Conservation (phyloP, 2,113 vertebrate genomes). For the Glaucidium brasilianum region DNA sequence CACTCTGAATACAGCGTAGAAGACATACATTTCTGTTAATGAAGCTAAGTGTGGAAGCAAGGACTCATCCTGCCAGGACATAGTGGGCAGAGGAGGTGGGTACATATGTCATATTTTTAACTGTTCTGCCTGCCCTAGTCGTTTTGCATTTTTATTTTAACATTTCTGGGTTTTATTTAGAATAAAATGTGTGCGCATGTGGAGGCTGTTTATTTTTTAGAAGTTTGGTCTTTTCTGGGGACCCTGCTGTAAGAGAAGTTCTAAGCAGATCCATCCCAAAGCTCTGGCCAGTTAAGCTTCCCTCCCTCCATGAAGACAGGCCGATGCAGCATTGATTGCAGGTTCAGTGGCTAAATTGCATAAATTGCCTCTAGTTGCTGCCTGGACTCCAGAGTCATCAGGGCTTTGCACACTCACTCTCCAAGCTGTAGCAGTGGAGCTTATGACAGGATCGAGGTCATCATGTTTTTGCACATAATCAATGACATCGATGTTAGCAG, state of each 20-base stretch:
- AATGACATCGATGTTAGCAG: not conserved
- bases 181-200: not conserved
- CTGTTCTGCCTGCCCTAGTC: not conserved
- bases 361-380: not conserved
- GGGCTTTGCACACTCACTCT: not conserved
- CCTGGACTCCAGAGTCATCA: not conserved
- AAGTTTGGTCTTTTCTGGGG: not conserved
- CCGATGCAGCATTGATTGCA: not conserved
- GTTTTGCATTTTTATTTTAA: conserved; percentile 2
- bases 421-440: not conserved
- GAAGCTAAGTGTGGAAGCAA: not conserved
- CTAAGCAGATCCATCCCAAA: not conserved
- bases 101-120: not conserved
- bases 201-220: not conserved
- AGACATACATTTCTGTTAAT: not conserved
- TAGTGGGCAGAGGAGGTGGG: not conserved
- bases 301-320: not conserved
- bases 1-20: not conserved
- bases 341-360: not conserved
- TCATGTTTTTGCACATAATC: not conserved
- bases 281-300: not conserved
- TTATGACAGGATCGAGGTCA: not conserved
- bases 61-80: not conserved
- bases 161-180: not conserved
- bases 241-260: not conserved